Percentiles rank a stretch among this genome's conserved stretches.
Evolutionary conservation across 2,113 vertebrate genomes (phyloP).

Genomic region (Petrocephalus zakoni): DNA sequence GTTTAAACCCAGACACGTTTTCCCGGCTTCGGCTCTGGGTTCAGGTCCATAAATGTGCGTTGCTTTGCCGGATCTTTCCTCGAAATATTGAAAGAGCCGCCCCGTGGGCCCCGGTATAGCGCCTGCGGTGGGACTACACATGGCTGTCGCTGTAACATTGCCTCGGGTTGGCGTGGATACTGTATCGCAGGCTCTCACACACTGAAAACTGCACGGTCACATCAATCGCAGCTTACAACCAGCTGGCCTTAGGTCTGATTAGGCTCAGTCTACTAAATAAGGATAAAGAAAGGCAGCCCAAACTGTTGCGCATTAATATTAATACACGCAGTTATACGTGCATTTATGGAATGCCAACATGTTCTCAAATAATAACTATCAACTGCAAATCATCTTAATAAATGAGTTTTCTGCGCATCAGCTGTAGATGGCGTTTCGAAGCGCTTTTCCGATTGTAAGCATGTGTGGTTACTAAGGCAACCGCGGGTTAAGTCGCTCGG

Average conservation of each 20-base stretch:
- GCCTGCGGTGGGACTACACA: background rate
- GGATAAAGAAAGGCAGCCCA: background rate
- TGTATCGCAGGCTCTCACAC: background rate
- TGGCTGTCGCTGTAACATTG: background rate
- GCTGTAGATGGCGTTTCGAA: background rate
- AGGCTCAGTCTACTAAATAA: background rate
- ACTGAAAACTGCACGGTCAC: background rate
- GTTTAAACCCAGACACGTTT: no score
- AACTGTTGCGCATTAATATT: background rate
- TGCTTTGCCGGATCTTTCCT: background rate
- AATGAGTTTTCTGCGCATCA: background rate
- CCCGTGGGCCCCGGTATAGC: background rate
- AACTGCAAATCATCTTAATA: background rate
- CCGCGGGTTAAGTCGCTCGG: no score
- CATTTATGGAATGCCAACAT: background rate
- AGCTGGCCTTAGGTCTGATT: background rate
- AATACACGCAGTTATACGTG: background rate
- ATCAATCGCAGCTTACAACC: background rate
- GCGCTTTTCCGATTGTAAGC: background rate
- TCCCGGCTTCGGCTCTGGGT: background rate
- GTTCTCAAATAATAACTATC: background rate
- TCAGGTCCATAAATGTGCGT: background rate
- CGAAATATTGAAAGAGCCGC: background rate
- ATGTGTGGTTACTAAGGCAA: slow-evolving; percentile 14
- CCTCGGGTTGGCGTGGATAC: background rate